A percentile compares a stretch with the other conserved stretches of the same genome.
These are phyloP conservation scores for Macquaria australasica DNA, from an alignment of 2,113 vertebrate genomes.

Conservation along the genomic window DNA sequence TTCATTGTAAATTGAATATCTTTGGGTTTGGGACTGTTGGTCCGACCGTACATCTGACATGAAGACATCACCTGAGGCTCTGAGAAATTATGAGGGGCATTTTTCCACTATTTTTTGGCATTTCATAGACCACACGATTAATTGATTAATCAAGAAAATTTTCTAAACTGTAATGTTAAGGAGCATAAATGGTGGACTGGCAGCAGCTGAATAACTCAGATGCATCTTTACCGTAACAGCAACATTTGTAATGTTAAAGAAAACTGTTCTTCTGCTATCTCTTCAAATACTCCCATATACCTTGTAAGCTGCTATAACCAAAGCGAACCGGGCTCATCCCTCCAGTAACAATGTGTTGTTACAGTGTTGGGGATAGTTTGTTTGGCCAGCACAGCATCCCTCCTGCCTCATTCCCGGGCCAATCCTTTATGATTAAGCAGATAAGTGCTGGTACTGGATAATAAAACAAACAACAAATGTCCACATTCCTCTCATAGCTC, in stretches of 20 bases:
- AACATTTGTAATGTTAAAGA: constrained; percentile 31
- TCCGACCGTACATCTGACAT: neutral
- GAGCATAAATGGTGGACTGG: neutral
- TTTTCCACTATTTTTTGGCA: neutral
- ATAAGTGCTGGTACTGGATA: constrained; percentile 70
- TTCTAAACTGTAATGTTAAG: neutral
- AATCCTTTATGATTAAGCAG: constrained; percentile 75
- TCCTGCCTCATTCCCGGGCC: constrained; percentile 63
- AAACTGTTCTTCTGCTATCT: constrained; percentile 15
- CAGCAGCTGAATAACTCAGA: constrained; percentile 13
- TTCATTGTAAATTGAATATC: neutral
- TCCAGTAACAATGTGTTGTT: constrained; percentile 44
- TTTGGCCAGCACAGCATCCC: constrained; percentile 46
- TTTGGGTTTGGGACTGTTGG: neutral
- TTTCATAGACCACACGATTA: neutral
- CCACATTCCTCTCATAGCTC: constrained; percentile 78
- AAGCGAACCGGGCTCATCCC: constrained; percentile 35
- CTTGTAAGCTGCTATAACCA: constrained; percentile 35
- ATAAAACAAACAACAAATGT: constrained; percentile 80
- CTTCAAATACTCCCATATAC: constrained; percentile 39
- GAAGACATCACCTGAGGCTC: neutral
- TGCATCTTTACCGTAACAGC: constrained; percentile 11
- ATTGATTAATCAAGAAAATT: neutral
- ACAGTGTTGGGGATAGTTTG: constrained; percentile 52
- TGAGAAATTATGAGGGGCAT: neutral